Conservation (phyloP, 2,113 vertebrate genomes). For the Channa argus region DNA sequence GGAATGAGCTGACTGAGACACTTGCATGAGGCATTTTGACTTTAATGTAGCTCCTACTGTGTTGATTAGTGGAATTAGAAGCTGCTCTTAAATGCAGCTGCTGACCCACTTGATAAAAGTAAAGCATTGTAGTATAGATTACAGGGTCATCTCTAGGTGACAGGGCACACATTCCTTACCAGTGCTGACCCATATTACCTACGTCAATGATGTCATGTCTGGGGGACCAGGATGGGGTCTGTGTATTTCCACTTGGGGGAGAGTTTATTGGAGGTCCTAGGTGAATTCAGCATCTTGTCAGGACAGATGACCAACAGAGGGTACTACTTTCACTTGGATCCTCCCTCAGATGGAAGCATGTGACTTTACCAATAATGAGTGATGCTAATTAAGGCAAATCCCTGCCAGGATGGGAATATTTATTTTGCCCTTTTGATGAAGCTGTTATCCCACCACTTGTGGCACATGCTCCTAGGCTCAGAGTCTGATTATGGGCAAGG, state of each 20-base stretch:
- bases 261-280: background rate
- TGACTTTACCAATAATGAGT: background rate
- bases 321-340: slow-evolving; percentile 3
- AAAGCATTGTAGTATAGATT: slow-evolving; percentile 33
- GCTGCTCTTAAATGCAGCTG: slow-evolving; percentile 16
- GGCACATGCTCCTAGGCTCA: too few species aligned
- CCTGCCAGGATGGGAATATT: background rate
- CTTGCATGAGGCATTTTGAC: background rate
- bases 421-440: background rate
- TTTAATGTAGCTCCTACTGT: background rate
- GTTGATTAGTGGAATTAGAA: slow-evolving; percentile 4
- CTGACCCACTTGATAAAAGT: slow-evolving; percentile 52
- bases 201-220: slow-evolving; percentile 2
- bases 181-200: slow-evolving; percentile 40
- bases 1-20: background rate
- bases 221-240: background rate
- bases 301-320: slow-evolving; percentile 24
- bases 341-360: slow-evolving; percentile 7
- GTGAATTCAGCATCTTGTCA: background rate
- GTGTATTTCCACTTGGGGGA: background rate
- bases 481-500: background rate
- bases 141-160: slow-evolving; percentile 29
- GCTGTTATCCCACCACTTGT: too few species aligned
- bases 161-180: slow-evolving; percentile 42
- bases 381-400: background rate